These are phyloP conservation scores for Cottoperca gobio DNA, from an alignment of 2,797 vertebrate species.

Conservation along the genomic window DNA sequence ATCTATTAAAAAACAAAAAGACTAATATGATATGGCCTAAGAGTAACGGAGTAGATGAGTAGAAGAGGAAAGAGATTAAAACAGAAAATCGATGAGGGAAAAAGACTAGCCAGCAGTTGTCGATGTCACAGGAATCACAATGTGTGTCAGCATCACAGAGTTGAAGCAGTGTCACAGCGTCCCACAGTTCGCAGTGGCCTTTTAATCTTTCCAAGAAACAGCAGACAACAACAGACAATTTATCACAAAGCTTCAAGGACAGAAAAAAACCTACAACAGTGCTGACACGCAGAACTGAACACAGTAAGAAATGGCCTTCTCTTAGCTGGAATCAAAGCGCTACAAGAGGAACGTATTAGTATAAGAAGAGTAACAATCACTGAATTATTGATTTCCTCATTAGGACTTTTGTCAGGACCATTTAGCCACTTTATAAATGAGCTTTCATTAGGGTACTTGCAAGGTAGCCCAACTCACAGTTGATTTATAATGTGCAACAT, in stretches of 20 bases:
- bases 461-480: conserved; percentile 86
- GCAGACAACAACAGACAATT: conserved; percentile 59
- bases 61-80: not conserved
- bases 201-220: conserved; percentile 49
- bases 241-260: conserved; percentile 57
- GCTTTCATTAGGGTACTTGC: conserved; percentile 89
- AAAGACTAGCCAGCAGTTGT: not conserved
- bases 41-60: not conserved
- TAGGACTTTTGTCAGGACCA: conserved; percentile 97
- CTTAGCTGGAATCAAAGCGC: conserved; percentile 73
- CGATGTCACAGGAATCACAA: not conserved
- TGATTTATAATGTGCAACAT: conserved; percentile 96
- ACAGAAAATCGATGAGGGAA: not conserved
- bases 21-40: not conserved
- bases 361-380: conserved; percentile 94
- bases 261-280: conserved; percentile 63
- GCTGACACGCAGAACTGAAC: conserved; percentile 81
- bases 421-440: conserved; percentile 96
- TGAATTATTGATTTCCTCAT: conserved; percentile 94
- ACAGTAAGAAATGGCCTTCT: conserved; percentile 79
- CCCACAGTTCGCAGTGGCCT: not conserved
- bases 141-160: not conserved
- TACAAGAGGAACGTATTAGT: conserved; percentile 86
- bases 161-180: not conserved
- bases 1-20: not conserved